A percentile compares a stretch with the other conserved stretches of the same genome.
Evolutionary conservation across 2,888 invertebrate genomes (phyloP).

Genomic region (Coelinius sp.): DNA sequence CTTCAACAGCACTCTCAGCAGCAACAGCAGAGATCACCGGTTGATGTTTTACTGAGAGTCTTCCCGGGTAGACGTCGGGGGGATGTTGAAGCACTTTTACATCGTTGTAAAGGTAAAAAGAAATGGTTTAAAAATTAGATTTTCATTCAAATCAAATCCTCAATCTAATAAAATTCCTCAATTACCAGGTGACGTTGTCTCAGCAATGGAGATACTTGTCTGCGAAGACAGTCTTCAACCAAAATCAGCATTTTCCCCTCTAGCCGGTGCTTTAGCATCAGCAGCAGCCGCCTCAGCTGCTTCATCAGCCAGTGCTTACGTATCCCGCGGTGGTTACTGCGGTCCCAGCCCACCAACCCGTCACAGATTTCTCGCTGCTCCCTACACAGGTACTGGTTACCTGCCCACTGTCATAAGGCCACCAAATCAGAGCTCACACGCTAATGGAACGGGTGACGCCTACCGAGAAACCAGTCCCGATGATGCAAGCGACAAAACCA

Average conservation of each 20-base stretch:
- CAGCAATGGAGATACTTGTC: constrained; percentile 93
- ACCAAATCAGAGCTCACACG: constrained; percentile 62
- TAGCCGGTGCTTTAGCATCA: constrained; percentile 73
- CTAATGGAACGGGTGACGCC: constrained; percentile 62
- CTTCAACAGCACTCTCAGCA: constrained; percentile 61
- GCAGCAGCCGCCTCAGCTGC: constrained; percentile 61
- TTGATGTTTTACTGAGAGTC: constrained; percentile 90
- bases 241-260: constrained; percentile 85
- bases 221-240: constrained; percentile 77
- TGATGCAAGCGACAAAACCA: constrained; percentile 68
- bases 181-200: constrained; percentile 90
- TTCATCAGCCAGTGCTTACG: constrained; percentile 59
- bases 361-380: constrained; percentile 86
- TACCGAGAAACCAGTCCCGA: constrained; percentile 66
- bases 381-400: constrained; percentile 87
- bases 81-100: constrained; percentile 88
- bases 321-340: constrained; percentile 61
- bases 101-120: constrained; percentile 79
- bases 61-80: constrained; percentile 90
- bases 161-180: not conserved
- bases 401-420: constrained; percentile 82
- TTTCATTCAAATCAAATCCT: not conserved
- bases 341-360: constrained; percentile 76
- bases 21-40: constrained; percentile 77
- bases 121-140: not conserved